Evolutionary conservation across 2,888 invertebrate species (phyloP).

Genomic region (Cataglyphis albicans): DNA sequence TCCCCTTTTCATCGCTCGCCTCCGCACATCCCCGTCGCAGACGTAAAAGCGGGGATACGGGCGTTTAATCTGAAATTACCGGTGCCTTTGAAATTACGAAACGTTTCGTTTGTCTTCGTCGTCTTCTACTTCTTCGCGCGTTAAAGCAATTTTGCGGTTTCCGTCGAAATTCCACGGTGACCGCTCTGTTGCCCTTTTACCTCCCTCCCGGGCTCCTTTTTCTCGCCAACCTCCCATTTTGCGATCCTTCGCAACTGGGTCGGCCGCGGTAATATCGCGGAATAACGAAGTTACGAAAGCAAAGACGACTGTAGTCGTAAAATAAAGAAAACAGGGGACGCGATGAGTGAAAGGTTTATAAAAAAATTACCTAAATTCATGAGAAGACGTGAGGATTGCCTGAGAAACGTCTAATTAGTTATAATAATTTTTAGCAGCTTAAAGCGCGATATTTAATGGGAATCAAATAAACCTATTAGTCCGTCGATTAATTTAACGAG

Average conservation of each 20-base stretch:
- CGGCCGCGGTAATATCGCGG: constrained; percentile 35
- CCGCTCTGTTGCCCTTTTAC: not conserved
- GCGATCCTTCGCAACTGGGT: constrained; percentile 34
- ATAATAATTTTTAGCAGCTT: not conserved
- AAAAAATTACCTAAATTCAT: constrained; percentile 8
- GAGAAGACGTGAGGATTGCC: too few species aligned
- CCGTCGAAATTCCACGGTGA: constrained; percentile 34
- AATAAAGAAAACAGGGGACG: constrained; percentile 12
- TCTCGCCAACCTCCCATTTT: not conserved
- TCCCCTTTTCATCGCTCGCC: not conserved
- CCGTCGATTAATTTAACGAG: not conserved
- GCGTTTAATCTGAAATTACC: constrained; percentile 44
- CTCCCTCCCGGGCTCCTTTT: not conserved
- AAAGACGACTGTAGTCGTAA: constrained; percentile 27
- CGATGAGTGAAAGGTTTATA: not conserved
- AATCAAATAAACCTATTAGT: not conserved
- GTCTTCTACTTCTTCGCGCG: constrained; percentile 28
- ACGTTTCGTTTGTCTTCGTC: not conserved
- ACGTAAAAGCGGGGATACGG: constrained; percentile 27
- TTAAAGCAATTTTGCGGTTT: constrained; percentile 36
- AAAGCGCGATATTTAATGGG: not conserved
- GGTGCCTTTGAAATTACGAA: constrained; percentile 19
- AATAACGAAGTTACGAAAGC: constrained; percentile 33
- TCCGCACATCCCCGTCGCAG: not conserved
- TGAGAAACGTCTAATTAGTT: constrained; percentile 16